These are phyloP conservation scores for Ictalurus furcatus DNA, from an alignment of 2,113 vertebrate genomes.

Conservation along the genomic window DNA sequence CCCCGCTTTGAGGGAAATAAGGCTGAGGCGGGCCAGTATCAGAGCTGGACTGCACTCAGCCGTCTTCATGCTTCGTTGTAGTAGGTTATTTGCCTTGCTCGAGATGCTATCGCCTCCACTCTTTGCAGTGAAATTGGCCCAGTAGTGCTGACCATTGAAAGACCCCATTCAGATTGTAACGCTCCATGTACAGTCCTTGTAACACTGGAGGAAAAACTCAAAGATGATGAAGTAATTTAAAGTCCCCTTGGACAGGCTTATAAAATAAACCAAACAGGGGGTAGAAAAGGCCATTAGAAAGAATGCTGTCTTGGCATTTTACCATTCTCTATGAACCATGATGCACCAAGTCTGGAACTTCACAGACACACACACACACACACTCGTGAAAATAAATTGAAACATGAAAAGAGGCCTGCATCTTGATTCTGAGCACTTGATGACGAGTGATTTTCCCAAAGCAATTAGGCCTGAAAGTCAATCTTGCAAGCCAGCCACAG, in stretches of 20 bases:
- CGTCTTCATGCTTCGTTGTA: slow-evolving; percentile 62
- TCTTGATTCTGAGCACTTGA: slow-evolving; percentile 61
- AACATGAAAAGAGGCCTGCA: slow-evolving; percentile 58
- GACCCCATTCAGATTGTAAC: slow-evolving; percentile 62
- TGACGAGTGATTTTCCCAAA: slow-evolving; percentile 64
- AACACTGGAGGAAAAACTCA: slow-evolving; percentile 48
- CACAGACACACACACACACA: slow-evolving; percentile 25
- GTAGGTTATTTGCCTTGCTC: slow-evolving; percentile 56
- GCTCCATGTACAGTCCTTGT: slow-evolving; percentile 53
- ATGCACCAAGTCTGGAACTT: slow-evolving; percentile 60
- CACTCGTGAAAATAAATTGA: slow-evolving; percentile 40
- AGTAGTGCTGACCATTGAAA: slow-evolving; percentile 62
- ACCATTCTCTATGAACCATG: slow-evolving; percentile 59
- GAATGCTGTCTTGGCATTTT: slow-evolving; percentile 50
- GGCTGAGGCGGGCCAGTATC: slow-evolving; percentile 42
- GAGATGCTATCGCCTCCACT: slow-evolving; percentile 60
- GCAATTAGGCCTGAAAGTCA: slow-evolving; percentile 61
- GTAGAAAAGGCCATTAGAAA: slow-evolving; percentile 42
- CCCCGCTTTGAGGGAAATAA: slow-evolving; percentile 55
- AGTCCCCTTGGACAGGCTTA: slow-evolving; percentile 60
- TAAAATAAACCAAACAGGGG: slow-evolving; percentile 57
- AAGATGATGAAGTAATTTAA: slow-evolving; percentile 62
- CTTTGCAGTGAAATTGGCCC: slow-evolving; percentile 57
- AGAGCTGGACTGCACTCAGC: slow-evolving; percentile 23
- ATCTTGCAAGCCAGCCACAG: slow-evolving; percentile 40